Conservation (phyloP, 2,113 vertebrate genomes). For the Rhodinocichla rosea region DNA sequence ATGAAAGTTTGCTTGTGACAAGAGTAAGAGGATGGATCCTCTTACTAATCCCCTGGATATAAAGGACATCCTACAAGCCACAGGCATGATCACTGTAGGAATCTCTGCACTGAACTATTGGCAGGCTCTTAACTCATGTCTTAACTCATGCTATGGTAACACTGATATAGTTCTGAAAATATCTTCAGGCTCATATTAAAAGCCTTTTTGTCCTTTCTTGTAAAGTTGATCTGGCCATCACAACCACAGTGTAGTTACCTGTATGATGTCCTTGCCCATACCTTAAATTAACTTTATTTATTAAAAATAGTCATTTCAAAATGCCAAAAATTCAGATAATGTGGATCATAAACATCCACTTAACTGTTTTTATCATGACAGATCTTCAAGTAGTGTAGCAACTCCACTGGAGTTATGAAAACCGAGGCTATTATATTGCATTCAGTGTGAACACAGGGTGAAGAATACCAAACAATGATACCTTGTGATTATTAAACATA, state of each 20-base stretch:
- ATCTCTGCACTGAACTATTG: background rate
- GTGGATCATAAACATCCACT: constrained; percentile 1
- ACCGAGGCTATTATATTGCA: background rate
- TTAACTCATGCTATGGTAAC: background rate
- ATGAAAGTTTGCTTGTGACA: background rate
- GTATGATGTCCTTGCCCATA: background rate
- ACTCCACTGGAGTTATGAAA: constrained; percentile 56
- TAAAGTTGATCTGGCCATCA: background rate
- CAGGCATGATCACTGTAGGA: background rate
- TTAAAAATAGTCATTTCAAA: background rate
- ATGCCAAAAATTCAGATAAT: background rate
- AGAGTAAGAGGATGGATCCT: background rate
- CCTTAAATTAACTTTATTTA: background rate
- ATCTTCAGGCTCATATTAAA: background rate
- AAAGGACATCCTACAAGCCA: background rate
- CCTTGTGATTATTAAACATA: background rate
- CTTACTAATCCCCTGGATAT: background rate
- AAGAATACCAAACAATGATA: background rate
- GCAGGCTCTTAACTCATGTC: background rate
- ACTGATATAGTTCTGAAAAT: background rate
- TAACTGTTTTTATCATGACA: background rate
- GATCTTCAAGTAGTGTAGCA: constrained; percentile 28
- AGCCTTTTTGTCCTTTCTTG: background rate
- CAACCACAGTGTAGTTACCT: background rate
- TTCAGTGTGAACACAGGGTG: constrained; percentile 4